Evolutionary conservation across 35 echinoderm and acorn worm species (phyloP).

Genomic region (Chiridota heheva): DNA sequence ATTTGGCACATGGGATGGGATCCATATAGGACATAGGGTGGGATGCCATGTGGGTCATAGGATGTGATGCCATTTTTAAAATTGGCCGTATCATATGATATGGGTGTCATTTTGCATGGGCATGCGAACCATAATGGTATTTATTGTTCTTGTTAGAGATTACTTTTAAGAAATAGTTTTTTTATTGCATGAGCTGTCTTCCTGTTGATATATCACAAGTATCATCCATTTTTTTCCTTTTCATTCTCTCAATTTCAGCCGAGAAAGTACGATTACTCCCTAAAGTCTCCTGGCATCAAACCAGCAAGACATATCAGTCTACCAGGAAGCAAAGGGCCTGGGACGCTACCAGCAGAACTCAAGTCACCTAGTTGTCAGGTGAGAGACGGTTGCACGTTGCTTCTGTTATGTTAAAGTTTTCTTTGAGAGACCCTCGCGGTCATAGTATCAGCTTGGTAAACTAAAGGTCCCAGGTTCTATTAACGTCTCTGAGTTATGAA

Average conservation of each 20-base stretch:
- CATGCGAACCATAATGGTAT: too few relatives aligned
- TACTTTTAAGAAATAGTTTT: neutral
- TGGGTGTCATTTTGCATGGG: too few relatives aligned
- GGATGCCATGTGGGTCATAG: too few relatives aligned
- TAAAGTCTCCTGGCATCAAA: slow-evolving; percentile 93
- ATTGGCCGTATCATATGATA: neutral
- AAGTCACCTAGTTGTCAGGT: neutral
- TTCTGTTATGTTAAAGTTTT: neutral
- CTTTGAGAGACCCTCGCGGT: neutral
- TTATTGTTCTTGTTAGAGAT: too few relatives aligned
- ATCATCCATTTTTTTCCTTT: neutral
- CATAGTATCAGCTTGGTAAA: too few relatives aligned
- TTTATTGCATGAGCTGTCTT: neutral
- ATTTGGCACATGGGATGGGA: too few relatives aligned
- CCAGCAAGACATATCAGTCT: slow-evolving; percentile 52
- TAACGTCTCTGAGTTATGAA: too few relatives aligned
- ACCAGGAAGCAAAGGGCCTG: neutral
- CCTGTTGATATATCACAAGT: neutral
- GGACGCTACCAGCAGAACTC: neutral
- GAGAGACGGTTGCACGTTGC: neutral
- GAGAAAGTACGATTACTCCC: slow-evolving; percentile 72
- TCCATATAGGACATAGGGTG: too few relatives aligned
- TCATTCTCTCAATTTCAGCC: slow-evolving; percentile 51
- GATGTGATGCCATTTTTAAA: neutral
- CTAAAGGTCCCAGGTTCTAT: too few relatives aligned